phyloP scores from a whole-genome alignment of 2,888 invertebrate species.

The Sylvicola cinctus region DNA sequence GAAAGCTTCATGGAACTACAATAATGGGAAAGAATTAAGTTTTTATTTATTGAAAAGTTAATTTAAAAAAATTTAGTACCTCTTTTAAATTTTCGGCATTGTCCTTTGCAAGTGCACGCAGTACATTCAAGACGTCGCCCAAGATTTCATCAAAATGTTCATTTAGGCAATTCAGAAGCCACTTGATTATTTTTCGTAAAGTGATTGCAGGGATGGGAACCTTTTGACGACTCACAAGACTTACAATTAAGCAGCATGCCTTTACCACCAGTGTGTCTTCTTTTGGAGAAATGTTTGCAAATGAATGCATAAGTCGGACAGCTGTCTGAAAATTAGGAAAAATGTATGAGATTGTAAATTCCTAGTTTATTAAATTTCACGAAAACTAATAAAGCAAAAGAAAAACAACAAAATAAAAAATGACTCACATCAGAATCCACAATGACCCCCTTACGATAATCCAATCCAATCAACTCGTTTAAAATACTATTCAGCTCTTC shows the following conservation, averaged over 20 bases:
- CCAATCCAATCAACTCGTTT: background rate
- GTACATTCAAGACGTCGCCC: constrained; percentile 11
- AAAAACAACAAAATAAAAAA: too few relatives aligned
- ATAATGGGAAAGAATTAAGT: background rate
- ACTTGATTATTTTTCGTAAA: constrained; percentile 22
- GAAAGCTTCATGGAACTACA: constrained; percentile 10
- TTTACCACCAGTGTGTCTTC: constrained; percentile 34
- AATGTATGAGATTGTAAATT: background rate
- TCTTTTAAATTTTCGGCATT: constrained; percentile 8
- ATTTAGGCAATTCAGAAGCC: constrained; percentile 27
- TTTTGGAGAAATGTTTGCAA: constrained; percentile 16
- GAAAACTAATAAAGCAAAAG: too few relatives aligned
- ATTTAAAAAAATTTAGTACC: constrained; percentile 1
- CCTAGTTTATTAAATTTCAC: too few relatives aligned
- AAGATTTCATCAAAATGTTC: constrained; percentile 10
- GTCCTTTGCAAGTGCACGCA: constrained; percentile 11
- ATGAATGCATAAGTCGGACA: constrained; percentile 10
- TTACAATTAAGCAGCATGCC: constrained; percentile 33
- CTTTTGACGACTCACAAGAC: constrained; percentile 32
- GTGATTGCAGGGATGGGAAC: constrained; percentile 22
- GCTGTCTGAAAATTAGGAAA: constrained; percentile 7
- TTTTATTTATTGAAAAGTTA: background rate
- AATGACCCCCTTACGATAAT: background rate
- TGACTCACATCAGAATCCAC: background rate
- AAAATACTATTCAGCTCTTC: background rate